Evolutionary conservation across 2,797 vertebrate genomes (phyloP).

Genomic region (Lagocephalus sceleratus): DNA sequence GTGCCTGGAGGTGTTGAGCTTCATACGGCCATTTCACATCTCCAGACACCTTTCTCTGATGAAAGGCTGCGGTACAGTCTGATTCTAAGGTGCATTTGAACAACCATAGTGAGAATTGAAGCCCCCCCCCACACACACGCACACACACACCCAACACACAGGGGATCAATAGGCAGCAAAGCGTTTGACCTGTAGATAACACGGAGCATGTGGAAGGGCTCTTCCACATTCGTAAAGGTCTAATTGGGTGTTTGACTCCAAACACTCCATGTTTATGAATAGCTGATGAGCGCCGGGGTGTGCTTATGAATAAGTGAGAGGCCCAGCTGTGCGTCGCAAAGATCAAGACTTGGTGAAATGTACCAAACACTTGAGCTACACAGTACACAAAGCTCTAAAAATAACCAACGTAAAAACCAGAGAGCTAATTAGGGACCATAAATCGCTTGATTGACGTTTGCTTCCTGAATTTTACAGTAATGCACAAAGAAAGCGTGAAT

Average conservation of each 20-base stretch:
- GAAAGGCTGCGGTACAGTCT: conserved; percentile 38
- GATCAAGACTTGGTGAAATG: conserved; percentile 35
- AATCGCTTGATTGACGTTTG: neutral
- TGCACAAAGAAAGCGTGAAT: too few relatives aligned
- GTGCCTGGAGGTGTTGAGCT: conserved; percentile 34
- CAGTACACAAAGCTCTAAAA: neutral
- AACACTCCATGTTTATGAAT: conserved; percentile 64
- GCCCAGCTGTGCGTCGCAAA: conserved; percentile 56
- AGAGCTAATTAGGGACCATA: neutral
- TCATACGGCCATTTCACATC: conserved; percentile 19
- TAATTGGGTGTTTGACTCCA: conserved; percentile 64
- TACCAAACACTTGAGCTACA: conserved; percentile 4
- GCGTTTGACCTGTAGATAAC: conserved; percentile 49
- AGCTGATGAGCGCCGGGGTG: conserved; percentile 56
- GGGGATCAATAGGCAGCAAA: conserved; percentile 25
- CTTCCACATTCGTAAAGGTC: conserved; percentile 45
- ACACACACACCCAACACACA: too few relatives aligned
- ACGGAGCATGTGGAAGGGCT: conserved; percentile 31
- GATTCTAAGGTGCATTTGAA: conserved; percentile 48
- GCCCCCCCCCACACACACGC: neutral
- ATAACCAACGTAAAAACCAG: neutral
- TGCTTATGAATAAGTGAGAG: conserved; percentile 68
- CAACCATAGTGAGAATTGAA: conserved; percentile 40
- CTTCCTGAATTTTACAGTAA: neutral
- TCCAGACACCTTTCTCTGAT: conserved; percentile 32